Evolutionary conservation across 2,888 invertebrate genomes (phyloP).

Genomic region (Gymnoscelis rufifasciata): DNA sequence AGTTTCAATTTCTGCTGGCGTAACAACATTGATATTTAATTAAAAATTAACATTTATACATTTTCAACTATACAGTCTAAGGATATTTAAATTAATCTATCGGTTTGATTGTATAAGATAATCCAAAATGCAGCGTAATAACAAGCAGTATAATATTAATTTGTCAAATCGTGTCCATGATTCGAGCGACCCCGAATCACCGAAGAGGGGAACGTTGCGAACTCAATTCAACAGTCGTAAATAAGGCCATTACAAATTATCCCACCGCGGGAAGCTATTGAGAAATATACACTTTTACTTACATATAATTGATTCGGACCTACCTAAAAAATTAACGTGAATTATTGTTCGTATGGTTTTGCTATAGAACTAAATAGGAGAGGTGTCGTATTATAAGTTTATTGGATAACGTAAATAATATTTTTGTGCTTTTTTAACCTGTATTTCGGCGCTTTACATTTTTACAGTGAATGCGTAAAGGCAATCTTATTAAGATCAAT

Average conservation of each 20-base stretch:
- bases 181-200: slow-evolving; percentile 1
- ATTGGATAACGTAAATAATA: slow-evolving; percentile 32
- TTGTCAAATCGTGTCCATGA: neutral
- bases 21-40: too few relatives aligned
- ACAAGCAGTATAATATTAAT: neutral
- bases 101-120: too few relatives aligned
- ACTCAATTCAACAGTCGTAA: slow-evolving; percentile 43
- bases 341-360: slow-evolving; percentile 68
- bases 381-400: slow-evolving; percentile 48
- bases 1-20: too few relatives aligned
- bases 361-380: slow-evolving; percentile 44
- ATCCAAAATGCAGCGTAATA: neutral
- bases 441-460: slow-evolving; percentile 61
- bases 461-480: slow-evolving; percentile 47
- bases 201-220: slow-evolving; percentile 18
- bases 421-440: slow-evolving; percentile 67
- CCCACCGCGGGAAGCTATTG: slow-evolving; percentile 53
- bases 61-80: too few relatives aligned
- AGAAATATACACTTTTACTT: slow-evolving; percentile 73
- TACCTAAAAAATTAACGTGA: slow-evolving; percentile 67
- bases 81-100: too few relatives aligned
- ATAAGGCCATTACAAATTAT: slow-evolving; percentile 64
- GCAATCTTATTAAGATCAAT: too few relatives aligned
- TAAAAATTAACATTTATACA: too few relatives aligned
- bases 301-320: slow-evolving; percentile 73